These are phyloP conservation scores for Scaptomyza caliginosa DNA, from an alignment of 2,888 invertebrate species.

Conservation along the genomic window DNA sequence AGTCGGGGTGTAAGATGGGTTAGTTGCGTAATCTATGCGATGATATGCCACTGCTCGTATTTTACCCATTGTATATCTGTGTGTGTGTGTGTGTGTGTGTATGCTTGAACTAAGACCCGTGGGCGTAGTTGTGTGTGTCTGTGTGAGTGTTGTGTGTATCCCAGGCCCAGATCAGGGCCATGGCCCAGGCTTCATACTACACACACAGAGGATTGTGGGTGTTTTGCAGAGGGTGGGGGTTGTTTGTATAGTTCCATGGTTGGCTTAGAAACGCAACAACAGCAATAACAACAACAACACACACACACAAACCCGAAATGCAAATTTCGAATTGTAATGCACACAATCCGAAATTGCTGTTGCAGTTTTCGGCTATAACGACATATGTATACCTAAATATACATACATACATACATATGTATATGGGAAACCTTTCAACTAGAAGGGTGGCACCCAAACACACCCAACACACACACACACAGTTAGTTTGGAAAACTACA, in stretches of 20 bases:
- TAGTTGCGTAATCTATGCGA: slow-evolving; percentile 76
- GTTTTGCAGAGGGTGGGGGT: neutral
- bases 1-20: neutral
- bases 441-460: slow-evolving; percentile 3
- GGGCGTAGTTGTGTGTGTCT: slow-evolving; percentile 16
- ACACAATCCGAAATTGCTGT: slow-evolving; percentile 42
- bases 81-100: slow-evolving; percentile 14
- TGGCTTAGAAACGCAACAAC: slow-evolving; percentile 55
- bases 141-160: slow-evolving; percentile 14
- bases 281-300: slow-evolving; percentile 12
- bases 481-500: neutral
- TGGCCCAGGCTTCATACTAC: neutral
- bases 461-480: neutral
- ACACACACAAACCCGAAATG: slow-evolving; percentile 43
- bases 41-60: slow-evolving; percentile 64
- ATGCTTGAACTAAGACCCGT: slow-evolving; percentile 50
- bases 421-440: slow-evolving; percentile 4
- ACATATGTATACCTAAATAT: slow-evolving; percentile 11
- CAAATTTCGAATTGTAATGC: slow-evolving; percentile 65
- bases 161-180: slow-evolving; percentile 27
- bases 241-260: slow-evolving; percentile 45
- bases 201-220: neutral
- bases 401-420: neutral
- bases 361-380: slow-evolving; percentile 29
- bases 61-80: slow-evolving; percentile 45